Conservation (phyloP, 2,113 vertebrate genomes). For the Malurus cyaneus region DNA sequence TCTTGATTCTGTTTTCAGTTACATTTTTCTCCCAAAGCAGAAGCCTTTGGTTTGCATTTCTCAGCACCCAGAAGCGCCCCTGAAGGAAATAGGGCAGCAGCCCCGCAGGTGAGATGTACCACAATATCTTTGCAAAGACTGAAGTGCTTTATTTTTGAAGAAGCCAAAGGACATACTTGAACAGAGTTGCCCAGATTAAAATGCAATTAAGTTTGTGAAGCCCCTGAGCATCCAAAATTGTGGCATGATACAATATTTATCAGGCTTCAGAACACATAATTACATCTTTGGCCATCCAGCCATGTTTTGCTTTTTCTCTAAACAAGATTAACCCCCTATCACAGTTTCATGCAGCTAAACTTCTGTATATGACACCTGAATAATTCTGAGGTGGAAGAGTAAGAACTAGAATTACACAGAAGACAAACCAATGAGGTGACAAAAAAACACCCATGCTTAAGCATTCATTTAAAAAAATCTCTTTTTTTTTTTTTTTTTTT, state of each 20-base stretch:
- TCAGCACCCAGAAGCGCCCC: neutral
- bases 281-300: slow-evolving; percentile 15
- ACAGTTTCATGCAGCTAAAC: neutral
- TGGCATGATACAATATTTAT: slow-evolving; percentile 25
- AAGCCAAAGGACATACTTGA: neutral
- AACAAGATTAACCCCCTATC: neutral
- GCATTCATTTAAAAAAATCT: neutral
- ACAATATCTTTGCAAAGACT: neutral
- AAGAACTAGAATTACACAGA: neutral
- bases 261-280: slow-evolving; percentile 39
- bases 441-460: neutral
- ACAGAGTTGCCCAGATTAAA: slow-evolving; percentile 34
- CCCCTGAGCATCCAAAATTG: slow-evolving; percentile 12
- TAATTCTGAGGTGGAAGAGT: neutral
- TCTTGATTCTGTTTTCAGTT: neutral
- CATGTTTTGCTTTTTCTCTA: neutral
- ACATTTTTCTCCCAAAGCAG: fast-evolving
- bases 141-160: neutral
- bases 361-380: neutral
- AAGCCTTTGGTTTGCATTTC: neutral
- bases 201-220: slow-evolving; percentile 23
- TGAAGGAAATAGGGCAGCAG: neutral
- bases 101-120: neutral
- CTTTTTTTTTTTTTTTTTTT: neutral
- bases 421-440: neutral